Evolutionary conservation across 2,113 vertebrate genomes (phyloP).

Genomic region (Cygnus atratus): DNA sequence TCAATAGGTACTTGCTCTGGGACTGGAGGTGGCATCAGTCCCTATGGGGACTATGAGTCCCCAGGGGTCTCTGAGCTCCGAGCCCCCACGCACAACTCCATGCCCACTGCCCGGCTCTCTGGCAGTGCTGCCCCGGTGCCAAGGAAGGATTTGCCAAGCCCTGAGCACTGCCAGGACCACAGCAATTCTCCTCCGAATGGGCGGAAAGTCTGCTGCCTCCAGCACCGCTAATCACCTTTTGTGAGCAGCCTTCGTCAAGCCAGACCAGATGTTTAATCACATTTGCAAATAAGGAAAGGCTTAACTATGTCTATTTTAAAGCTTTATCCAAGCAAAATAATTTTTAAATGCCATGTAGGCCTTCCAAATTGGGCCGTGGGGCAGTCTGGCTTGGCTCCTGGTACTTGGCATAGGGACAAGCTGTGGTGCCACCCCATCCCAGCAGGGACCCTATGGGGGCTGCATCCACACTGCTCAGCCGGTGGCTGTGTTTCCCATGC

Average conservation of each 20-base stretch:
- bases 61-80: background rate
- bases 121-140: background rate
- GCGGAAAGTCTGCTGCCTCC: background rate
- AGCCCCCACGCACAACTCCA: background rate
- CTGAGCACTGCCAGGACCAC: background rate
- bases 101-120: background rate
- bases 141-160: background rate
- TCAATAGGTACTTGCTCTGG: background rate
- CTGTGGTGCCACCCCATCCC: background rate
- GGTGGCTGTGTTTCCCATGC: fast-evolving
- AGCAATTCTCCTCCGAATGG: background rate
- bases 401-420: background rate
- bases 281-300: background rate
- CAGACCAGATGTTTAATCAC: conserved; percentile 11
- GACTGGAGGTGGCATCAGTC: background rate
- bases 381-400: background rate
- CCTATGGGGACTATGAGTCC: no score
- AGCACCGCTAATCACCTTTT: background rate
- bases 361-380: background rate
- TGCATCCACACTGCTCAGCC: background rate
- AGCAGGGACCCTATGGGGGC: background rate
- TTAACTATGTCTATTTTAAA: background rate
- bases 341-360: background rate
- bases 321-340: conserved; percentile 1
- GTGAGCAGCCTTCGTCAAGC: background rate